Evolutionary conservation across 2,888 invertebrate species (phyloP).

Genomic region (Perdita meconis): DNA sequence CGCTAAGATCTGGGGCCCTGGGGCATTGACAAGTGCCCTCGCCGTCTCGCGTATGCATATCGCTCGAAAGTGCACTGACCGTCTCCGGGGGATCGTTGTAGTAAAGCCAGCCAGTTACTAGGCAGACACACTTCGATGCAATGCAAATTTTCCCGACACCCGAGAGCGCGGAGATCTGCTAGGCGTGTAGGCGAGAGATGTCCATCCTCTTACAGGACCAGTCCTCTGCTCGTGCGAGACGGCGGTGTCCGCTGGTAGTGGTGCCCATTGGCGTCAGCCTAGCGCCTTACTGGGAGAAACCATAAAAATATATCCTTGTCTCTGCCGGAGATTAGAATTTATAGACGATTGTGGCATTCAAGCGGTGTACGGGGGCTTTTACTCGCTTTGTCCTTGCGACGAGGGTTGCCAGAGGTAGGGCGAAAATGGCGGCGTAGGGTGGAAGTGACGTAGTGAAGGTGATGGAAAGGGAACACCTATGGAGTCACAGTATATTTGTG

Average conservation of each 20-base stretch:
- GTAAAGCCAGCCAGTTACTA: slow-evolving; percentile 67
- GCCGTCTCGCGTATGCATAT: slow-evolving; percentile 33
- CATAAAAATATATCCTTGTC: slow-evolving; percentile 8
- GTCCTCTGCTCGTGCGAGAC: slow-evolving; percentile 59
- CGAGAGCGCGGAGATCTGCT: slow-evolving; percentile 68
- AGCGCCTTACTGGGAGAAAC: slow-evolving; percentile 29
- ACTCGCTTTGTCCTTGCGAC: too few relatives aligned
- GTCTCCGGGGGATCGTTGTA: slow-evolving; percentile 45
- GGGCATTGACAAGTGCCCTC: slow-evolving; percentile 49
- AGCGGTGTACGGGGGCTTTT: too few relatives aligned
- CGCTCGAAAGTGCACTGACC: slow-evolving; percentile 48
- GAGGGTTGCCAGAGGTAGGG: too few relatives aligned
- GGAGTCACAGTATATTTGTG: too few relatives aligned
- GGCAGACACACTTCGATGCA: slow-evolving; percentile 70
- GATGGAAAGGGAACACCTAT: too few relatives aligned
- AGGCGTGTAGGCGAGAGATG: slow-evolving; percentile 77
- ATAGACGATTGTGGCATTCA: neutral
- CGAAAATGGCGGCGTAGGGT: too few relatives aligned
- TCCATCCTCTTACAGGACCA: slow-evolving; percentile 76
- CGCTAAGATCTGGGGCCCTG: slow-evolving; percentile 45
- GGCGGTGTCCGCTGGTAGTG: slow-evolving; percentile 42
- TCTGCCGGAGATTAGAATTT: slow-evolving; percentile 2
- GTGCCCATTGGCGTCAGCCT: slow-evolving; percentile 58
- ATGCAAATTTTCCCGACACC: slow-evolving; percentile 76
- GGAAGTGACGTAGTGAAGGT: too few relatives aligned